Percentiles rank a stretch among this genome's conserved stretches.
Conservation (phyloP, 2,888 invertebrate genomes). For the Ochlodes sylvanus region DNA sequence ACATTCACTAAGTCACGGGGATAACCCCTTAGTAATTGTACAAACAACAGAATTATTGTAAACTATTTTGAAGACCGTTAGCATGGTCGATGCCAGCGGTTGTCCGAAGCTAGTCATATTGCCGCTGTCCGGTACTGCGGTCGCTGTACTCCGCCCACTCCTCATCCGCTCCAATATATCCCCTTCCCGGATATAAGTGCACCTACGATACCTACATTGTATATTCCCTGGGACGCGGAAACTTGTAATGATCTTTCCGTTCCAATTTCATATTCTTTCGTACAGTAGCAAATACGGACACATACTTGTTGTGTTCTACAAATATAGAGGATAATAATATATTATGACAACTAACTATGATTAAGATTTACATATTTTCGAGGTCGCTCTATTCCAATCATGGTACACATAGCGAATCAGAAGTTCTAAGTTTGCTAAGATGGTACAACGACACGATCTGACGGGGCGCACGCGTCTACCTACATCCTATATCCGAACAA, state of each 20-base stretch:
- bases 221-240: no score
- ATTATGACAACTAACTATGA: no score
- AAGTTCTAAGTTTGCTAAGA: not conserved
- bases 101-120: not conserved
- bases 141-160: not conserved
- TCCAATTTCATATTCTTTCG: no score
- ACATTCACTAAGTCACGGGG: no score
- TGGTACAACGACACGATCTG: not conserved
- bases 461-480: not conserved
- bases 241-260: no score
- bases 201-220: constrained; percentile 1
- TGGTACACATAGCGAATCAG: no score
- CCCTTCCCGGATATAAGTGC: not conserved
- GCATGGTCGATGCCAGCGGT: no score
- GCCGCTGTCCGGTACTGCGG: not conserved
- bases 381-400: not conserved
- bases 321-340: no score
- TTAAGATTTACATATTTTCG: not conserved
- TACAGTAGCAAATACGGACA: not conserved
- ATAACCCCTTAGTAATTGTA: no score
- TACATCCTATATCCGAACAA: constrained; percentile 6
- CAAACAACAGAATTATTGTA: no score
- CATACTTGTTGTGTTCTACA: no score
- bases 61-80: no score
- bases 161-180: not conserved